Base-by-base conservation (phyloP, 2,113 vertebrate genomes). In the Elephantulus edwardii region DNA sequence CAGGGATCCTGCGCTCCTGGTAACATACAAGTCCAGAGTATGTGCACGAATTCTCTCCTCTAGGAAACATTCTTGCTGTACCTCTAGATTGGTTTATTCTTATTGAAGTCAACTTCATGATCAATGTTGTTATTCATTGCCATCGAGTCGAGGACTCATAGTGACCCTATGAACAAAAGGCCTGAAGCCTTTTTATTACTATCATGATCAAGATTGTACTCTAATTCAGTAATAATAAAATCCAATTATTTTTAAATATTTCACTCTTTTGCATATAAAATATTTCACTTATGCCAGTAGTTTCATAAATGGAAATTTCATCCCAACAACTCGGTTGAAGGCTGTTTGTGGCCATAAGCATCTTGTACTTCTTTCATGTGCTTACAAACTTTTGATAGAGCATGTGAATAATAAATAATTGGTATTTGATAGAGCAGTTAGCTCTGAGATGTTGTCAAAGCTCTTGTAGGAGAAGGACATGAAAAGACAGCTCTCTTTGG, bases 391-490 rank as follows among this genome's bases (percentile, higher is more conserved):
- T 91, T 38, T 82, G 2, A 12, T 66, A 50, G 8, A 83, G 5
- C 64, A 8, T 66, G 30, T 44, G 8, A 81, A 90, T 72, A 78
- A 85, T 82, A 86, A 82, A 71, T 68, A 76, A 58, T 78, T 85
- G 3, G 42, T 77, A 71, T 33, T 40, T 35, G 35, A 75, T 87
- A 82, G 64, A 10, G n/a, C 72, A 46, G 30, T 38, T 91, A 8
- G 8, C 6, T 75, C 83, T 90, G 88, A 44, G 56, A 58, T 54
- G 9, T 80, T 83, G 38, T 60, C 58, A 80, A 93, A 54, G 5
- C 26, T 79, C 38, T 35, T 68, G 38, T 72, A 30, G 26, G 50
- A 33, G 1, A 72, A 83, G 83, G 40, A 91, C 20, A 88, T 83
- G 11, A 83, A n/a, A 88, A 79, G 13, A 10, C 1, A 64, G 22